These are phyloP conservation scores for Nemotelus pantherinus DNA, from an alignment of 2,888 invertebrate species.

Conservation along the genomic window DNA sequence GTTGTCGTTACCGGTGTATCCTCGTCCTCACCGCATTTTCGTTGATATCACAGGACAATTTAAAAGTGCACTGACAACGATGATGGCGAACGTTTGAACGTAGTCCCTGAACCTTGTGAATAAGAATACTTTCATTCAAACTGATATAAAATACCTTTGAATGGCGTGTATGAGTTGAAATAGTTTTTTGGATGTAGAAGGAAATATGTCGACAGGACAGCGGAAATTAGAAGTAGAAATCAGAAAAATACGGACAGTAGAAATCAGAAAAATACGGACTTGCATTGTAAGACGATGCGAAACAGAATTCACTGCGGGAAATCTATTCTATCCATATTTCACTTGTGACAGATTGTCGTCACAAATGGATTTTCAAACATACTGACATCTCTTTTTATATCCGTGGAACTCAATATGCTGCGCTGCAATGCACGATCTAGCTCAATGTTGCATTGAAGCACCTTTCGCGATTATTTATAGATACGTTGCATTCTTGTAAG, in stretches of 20 bases:
- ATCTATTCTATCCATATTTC: background rate
- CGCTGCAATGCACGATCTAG: no score
- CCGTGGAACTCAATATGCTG: background rate
- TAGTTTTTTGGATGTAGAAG: background rate
- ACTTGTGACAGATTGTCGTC: background rate
- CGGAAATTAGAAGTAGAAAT: no score
- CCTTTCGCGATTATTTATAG: no score
- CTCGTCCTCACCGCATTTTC: background rate
- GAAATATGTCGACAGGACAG: background rate
- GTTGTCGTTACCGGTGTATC: background rate
- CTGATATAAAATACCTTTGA: slow-evolving; percentile 3
- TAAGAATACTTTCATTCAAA: background rate
- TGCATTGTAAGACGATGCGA: no score
- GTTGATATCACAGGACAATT: slow-evolving; percentile 17
- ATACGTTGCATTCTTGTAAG: no score
- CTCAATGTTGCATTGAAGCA: no score
- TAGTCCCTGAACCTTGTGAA: background rate
- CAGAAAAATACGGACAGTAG: background rate
- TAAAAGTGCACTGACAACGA: background rate
- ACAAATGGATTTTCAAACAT: background rate
- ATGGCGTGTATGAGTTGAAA: background rate
- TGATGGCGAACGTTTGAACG: background rate
- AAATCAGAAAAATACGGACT: no score
- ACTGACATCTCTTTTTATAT: background rate
- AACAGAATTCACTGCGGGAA: background rate